A percentile compares a stretch with the other conserved stretches of the same genome.
Conservation (phyloP, 2,888 invertebrate genomes). For the Cheilosia vulpina region DNA sequence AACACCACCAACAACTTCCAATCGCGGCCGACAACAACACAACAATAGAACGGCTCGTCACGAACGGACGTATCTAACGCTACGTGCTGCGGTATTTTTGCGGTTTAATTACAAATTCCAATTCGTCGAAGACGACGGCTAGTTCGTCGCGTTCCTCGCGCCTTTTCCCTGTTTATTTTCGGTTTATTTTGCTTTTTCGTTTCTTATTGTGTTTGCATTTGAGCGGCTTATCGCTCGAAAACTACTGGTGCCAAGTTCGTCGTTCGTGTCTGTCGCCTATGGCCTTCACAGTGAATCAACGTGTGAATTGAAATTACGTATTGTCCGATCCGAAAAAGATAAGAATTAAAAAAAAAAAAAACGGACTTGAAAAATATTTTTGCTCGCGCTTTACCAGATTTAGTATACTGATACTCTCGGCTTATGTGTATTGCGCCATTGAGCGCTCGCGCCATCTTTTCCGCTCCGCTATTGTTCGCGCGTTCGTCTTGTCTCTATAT, state of each 20-base stretch:
- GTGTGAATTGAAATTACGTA: conserved; percentile 43
- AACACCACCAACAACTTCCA: conserved; percentile 73
- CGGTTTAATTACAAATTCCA: conserved; percentile 63
- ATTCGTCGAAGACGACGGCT: conserved; percentile 73
- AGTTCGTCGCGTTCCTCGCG: conserved; percentile 52
- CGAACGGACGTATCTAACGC: conserved; percentile 80
- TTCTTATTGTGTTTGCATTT: conserved; percentile 55
- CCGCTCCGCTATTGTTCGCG: conserved; percentile 43
- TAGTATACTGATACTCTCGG: conserved; percentile 32
- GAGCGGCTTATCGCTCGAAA: conserved; percentile 42
- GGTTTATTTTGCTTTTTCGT: conserved; percentile 55
- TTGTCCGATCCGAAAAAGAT: conserved; percentile 21
- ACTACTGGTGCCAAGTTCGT: conserved; percentile 12
- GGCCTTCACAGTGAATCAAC: conserved; percentile 65
- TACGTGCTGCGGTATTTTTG: conserved; percentile 53
- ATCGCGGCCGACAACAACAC: conserved; percentile 77
- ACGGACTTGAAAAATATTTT: conserved; percentile 50
- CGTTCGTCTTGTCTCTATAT: conserved; percentile 15
- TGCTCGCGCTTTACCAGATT: conserved; percentile 9
- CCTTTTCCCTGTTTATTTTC: conserved; percentile 57
- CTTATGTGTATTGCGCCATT: conserved; percentile 63
- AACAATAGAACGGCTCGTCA: conserved; percentile 83
- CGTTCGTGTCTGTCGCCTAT: conserved; percentile 8
- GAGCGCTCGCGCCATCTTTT: conserved; percentile 72
- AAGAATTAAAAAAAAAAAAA: neutral